Base-by-base conservation (phyloP, 2,113 vertebrate genomes). In the Nannobrachium achirus region DNA sequence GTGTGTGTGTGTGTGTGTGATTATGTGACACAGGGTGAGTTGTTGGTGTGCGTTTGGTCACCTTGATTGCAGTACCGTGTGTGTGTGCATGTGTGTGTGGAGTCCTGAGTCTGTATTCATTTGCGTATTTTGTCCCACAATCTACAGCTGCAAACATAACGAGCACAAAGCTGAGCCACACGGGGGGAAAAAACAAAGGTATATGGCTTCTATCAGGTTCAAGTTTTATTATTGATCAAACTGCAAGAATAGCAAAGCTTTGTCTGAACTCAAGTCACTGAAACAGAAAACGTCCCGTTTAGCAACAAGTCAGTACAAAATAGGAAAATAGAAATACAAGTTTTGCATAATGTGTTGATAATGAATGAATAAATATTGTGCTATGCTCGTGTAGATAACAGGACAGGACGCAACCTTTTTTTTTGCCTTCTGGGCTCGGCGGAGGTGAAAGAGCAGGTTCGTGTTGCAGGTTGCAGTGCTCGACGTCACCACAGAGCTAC, bases 131-230 rank as follows among this genome's bases (percentile, higher is more conserved):
- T 10, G 39, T 59, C 67, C 56, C 58, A 66, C 53, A 46, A 51
- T 72, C 73, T 50, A 75, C 69, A 79, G 49, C 40, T 71, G 69
- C 73, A 51, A 46, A 51, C 8, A 66, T 14, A 78, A 64, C n/a
- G 4, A 75, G 80, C 58, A 62, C 67, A 18, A 79, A 82, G 66
- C 65, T 64, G 48, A 80, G 70, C 70, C 55, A 58, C 69, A 70
- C 41, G 59, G 57, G 25, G n/a, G n/a, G n/a, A n/a, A n/a, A 63
- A 65, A 62, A 67, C 62, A 57, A 51, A 53, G 45, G 64, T n/a
- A 13, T 62, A 13, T 62, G 70, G 38, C 69, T 66, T 74, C 14
- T 73, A 63, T 68, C 76, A 78, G 64, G 50, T 81, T 71, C 25
- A 71, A 59, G 53, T 64, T 57, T 3, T 40, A n/a, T 64, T 7